Base-by-base conservation (phyloP, 2,797 vertebrate species). In the Borostomias antarcticus region DNA sequence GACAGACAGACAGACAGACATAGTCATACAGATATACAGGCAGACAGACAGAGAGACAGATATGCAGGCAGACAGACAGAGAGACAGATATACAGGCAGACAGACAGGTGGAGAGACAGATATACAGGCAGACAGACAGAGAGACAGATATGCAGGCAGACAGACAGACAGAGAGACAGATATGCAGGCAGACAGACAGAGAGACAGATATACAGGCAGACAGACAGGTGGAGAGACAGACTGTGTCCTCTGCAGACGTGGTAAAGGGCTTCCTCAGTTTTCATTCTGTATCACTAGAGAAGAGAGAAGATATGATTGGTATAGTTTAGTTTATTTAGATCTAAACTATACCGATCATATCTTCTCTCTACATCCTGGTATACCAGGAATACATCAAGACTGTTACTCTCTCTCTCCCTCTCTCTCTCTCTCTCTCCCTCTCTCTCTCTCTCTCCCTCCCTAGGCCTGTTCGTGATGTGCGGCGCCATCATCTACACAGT, bases 401-500 rank as follows among this genome's bases (percentile, higher is more conserved):
- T 25, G 40, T 21, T 40, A 29, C 32, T 2, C 28, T 45, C 2
- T 23, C 51, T 4, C 4, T 15, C 3, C 1, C n/a, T 3, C n/a
- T 2, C 17, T 13, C 33, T 5, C 29, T 26, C 1, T 5, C 23
- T 17, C 30, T 52, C 15, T 2, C 30, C 7, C 15, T 2, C 1
- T 17, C 15, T 43, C n/a, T 37, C 21, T 13, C 19, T 56, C 15
- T 17, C 1, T 25, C 25, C 11, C 13, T 40, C 23, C n/a, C 8
- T 76, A 99, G 97, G 95, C 81, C 89, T 98, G 60, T 98, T 97
- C 0, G 96, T 98, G 86, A 96, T 99, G 94, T 96, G 94, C 0
- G 96, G 84, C 0, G 95, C 95, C 0, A 93, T 96, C 88, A 97
- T 99, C 91, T 99, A 95, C 92, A 99, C 97, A 0, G 95, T 95